Percentiles rank a stretch among this genome's conserved stretches.
These are phyloP conservation scores for Carassius carassius DNA, from an alignment of 2,113 vertebrate genomes.

Conservation along the genomic window DNA sequence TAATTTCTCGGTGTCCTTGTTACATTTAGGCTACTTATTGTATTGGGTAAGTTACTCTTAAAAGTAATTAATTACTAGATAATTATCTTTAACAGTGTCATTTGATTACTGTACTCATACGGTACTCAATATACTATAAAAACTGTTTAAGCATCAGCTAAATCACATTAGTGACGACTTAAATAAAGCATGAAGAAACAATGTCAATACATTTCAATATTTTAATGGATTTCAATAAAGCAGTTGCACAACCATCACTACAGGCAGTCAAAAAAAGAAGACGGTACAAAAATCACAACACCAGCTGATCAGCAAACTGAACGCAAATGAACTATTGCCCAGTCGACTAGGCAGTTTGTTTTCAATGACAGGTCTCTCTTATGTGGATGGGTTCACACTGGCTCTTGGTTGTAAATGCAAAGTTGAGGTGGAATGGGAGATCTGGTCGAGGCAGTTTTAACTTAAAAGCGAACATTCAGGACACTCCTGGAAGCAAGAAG, in stretches of 20 bases:
- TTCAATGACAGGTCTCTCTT: constrained; percentile 37
- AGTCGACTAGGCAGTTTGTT: constrained; percentile 49
- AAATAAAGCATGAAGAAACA: too few relatives aligned
- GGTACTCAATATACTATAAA: too few relatives aligned
- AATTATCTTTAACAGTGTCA: too few relatives aligned
- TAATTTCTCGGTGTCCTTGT: too few relatives aligned
- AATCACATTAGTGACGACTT: too few relatives aligned
- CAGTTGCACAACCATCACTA: constrained; percentile 37
- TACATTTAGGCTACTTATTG: too few relatives aligned
- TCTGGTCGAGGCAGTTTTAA: constrained; percentile 19
- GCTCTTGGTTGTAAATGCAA: constrained; percentile 19
- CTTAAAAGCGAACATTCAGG: constrained; percentile 2
- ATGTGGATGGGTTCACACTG: not conserved
- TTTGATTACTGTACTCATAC: too few relatives aligned
- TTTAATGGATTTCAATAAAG: too few relatives aligned
- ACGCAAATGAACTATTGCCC: not conserved
- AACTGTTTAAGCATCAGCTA: too few relatives aligned
- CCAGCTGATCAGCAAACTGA: constrained; percentile 39
- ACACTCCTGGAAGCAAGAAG: constrained; percentile 10
- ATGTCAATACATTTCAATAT: too few relatives aligned
- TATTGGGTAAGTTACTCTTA: too few relatives aligned
- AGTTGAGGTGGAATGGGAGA: constrained; percentile 45
- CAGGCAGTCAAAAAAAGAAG: not conserved
- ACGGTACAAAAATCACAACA: not conserved
- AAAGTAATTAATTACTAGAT: too few relatives aligned